These are phyloP conservation scores for Coregonus sp. DNA, from an alignment of 2,797 vertebrate species.

Conservation along the genomic window DNA sequence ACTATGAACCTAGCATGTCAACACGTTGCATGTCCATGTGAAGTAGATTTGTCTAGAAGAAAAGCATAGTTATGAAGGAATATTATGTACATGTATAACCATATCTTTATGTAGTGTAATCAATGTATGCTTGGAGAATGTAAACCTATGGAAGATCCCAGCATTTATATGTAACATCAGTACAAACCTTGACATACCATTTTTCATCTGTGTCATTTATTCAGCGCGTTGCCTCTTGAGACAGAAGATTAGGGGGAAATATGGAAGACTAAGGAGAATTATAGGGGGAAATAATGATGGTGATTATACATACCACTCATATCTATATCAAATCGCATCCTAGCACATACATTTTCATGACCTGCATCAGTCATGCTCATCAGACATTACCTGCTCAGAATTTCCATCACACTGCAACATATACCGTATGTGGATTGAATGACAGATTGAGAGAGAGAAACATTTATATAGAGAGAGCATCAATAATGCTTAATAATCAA, in stretches of 20 bases:
- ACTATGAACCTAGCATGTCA: slow-evolving; percentile 37
- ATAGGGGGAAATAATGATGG: too few species aligned
- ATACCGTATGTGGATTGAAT: background rate
- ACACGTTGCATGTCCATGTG: slow-evolving; percentile 64
- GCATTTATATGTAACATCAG: slow-evolving; percentile 53
- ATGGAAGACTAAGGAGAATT: too few species aligned
- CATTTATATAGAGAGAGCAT: too few species aligned
- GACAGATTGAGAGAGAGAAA: background rate
- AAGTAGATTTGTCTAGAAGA: slow-evolving; percentile 54
- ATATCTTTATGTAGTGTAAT: slow-evolving; percentile 57
- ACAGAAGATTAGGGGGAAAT: too few species aligned
- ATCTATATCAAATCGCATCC: background rate
- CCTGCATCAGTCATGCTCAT: background rate
- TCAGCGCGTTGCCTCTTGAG: background rate
- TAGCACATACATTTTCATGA: background rate
- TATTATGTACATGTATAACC: slow-evolving; percentile 57
- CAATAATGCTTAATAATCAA: background rate
- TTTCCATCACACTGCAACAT: background rate
- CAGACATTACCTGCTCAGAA: background rate
- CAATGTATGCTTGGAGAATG: slow-evolving; percentile 52
- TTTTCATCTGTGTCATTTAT: slow-evolving; percentile 28
- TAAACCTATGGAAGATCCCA: slow-evolving; percentile 50
- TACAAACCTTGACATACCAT: slow-evolving; percentile 57
- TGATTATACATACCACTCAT: background rate
- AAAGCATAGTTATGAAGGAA: slow-evolving; percentile 45